Evolutionary conservation across 2,888 invertebrate species (phyloP).

Genomic region (Mythimna vitellina): DNA sequence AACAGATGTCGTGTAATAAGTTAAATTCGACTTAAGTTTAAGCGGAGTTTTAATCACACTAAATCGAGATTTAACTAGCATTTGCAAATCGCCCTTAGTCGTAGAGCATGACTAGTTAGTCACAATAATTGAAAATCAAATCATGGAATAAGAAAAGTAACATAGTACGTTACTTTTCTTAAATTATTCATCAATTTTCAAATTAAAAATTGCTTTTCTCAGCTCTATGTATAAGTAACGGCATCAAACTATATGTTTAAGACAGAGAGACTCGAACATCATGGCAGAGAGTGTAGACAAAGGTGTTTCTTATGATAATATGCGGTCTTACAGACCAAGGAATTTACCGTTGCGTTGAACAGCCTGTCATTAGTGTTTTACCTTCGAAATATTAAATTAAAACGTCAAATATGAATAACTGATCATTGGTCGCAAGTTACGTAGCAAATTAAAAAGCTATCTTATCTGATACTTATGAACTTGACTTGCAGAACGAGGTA

Average conservation of each 20-base stretch:
- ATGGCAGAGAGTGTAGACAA: slow-evolving; percentile 31
- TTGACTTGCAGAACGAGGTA: slow-evolving; percentile 49
- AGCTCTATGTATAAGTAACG: slow-evolving; percentile 40
- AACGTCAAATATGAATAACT: slow-evolving; percentile 59
- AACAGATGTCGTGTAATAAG: too few species aligned
- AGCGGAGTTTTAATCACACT: too few species aligned
- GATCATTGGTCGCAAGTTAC: slow-evolving; percentile 45
- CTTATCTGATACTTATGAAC: slow-evolving; percentile 56
- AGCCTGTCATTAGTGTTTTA: slow-evolving; percentile 63
- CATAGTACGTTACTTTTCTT: not conserved
- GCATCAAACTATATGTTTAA: slow-evolving; percentile 40
- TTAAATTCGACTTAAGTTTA: too few species aligned
- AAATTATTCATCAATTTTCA: slow-evolving; percentile 6
- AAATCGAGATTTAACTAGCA: too few species aligned
- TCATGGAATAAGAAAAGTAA: too few species aligned
- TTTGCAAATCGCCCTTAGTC: too few species aligned
- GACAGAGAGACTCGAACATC: not conserved
- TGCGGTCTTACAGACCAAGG: slow-evolving; percentile 41
- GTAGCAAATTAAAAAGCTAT: slow-evolving; percentile 47
- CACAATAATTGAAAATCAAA: too few species aligned
- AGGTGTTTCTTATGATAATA: slow-evolving; percentile 50
- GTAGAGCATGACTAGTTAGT: not conserved
- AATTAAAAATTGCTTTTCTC: slow-evolving; percentile 14
- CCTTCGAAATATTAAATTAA: slow-evolving; percentile 60
- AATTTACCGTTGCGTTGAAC: slow-evolving; percentile 68